Evolutionary conservation across 2,888 invertebrate genomes (phyloP), one percentile per base, ranked within the genome.

Genomic region (Mylabris sibirica): DNA sequence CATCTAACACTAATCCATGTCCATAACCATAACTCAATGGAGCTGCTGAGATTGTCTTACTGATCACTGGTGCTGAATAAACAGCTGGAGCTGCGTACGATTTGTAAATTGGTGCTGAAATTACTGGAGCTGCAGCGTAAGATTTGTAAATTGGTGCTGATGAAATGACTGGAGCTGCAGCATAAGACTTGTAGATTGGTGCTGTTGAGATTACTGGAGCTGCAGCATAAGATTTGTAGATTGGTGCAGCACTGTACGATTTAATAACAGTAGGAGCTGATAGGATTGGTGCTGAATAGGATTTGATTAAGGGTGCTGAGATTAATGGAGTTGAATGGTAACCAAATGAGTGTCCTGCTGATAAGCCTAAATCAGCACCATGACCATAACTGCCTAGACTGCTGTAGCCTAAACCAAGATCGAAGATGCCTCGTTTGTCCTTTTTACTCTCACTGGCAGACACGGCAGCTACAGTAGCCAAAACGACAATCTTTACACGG

Each of bases 351-450:
- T 76, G 75, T 35, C 73, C 72, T 12, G 73, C 69, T 59, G 65
- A 66, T 59, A 63, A 22, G 30, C 63, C 63, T 35, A 70, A 59
- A 9, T 24, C 38, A n/a, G 34, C 60, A 59, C 35, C 62, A 34
- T 59, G 66, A 24, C 73, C 75, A 30, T 68, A 69, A 14, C 73
- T 69, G 5, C 74, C 72, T 12, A 65, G 60, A 53, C 71, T 24
- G 3, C 65, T 74, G 60, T 77, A 74, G 44, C 78, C 78, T 22
- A 77, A 68, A n/a, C 76, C 79, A 2, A 72, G 60, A 41, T 72
- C 76, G n/a, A 72, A 63, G 65, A 76, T 49, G 8, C 75, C 75
- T 34, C 76, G 73, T 64, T 75, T 75, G 41, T 76, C 74, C 59
- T 75, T 73, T 60, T 76, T 76, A 20, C n/a, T n/a, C n/a, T 72